These are phyloP conservation scores for Hirtodrosophila confusa DNA, from an alignment of 2,888 invertebrate species.

Conservation along the genomic window DNA sequence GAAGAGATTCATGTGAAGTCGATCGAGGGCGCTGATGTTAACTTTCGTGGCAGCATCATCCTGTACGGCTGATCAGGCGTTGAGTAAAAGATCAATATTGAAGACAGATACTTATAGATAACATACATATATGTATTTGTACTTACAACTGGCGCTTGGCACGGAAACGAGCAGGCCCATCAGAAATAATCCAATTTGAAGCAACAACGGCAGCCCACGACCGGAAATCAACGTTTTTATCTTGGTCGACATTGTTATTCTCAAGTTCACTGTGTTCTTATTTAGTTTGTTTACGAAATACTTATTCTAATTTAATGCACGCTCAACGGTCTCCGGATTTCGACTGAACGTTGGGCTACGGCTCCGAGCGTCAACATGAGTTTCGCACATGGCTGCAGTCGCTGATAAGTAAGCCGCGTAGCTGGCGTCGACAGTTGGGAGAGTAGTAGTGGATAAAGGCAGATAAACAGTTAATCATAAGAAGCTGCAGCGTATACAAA, in stretches of 20 bases:
- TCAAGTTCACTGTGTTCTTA: slow-evolving; percentile 50
- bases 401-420: slow-evolving; percentile 15
- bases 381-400: slow-evolving; percentile 50
- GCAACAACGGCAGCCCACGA: slow-evolving; percentile 42
- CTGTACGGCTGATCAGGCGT: slow-evolving; percentile 19
- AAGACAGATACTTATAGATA: not conserved
- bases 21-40: slow-evolving; percentile 67
- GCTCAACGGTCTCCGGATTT: slow-evolving; percentile 41
- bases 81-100: not conserved
- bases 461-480: slow-evolving; percentile 30
- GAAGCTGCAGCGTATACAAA: not conserved
- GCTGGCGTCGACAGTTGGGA: slow-evolving; percentile 11
- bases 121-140: not conserved
- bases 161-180: slow-evolving; percentile 52
- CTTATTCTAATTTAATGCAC: slow-evolving; percentile 41
- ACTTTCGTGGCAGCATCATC: slow-evolving; percentile 5
- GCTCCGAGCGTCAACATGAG: slow-evolving; percentile 13
- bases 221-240: slow-evolving; percentile 80
- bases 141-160: slow-evolving; percentile 73
- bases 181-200: slow-evolving; percentile 34
- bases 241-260: slow-evolving; percentile 60
- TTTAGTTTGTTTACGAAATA: slow-evolving; percentile 13
- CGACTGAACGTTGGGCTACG: slow-evolving; percentile 54
- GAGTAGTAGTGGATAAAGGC: slow-evolving; percentile 1
- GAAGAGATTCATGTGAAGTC: slow-evolving; percentile 84